Evolutionary conservation across 2,113 vertebrate species (phyloP).

Genomic region (Okapia johnstoni): DNA sequence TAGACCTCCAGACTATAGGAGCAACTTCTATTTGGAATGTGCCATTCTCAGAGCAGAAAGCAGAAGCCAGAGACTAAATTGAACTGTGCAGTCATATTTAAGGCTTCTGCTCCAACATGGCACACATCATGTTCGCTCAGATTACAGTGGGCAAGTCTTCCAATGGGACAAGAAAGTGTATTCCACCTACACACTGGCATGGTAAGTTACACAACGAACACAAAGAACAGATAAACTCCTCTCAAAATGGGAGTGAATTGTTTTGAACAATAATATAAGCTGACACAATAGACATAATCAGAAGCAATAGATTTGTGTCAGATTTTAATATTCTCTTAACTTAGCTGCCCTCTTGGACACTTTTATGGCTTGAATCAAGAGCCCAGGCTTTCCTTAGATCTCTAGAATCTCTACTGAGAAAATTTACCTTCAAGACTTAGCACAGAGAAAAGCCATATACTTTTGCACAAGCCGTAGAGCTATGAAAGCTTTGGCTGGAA

Average conservation of each 20-base stretch:
- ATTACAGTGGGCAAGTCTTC: background rate
- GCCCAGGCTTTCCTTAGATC: background rate
- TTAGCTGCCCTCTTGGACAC: background rate
- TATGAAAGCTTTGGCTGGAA: background rate
- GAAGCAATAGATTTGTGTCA: background rate
- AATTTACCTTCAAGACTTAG: background rate
- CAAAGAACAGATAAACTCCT: background rate
- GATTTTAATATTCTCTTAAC: background rate
- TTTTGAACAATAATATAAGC: background rate
- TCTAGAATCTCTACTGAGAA: background rate
- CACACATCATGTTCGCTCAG: background rate
- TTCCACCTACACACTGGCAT: background rate
- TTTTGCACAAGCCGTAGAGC: fast-evolving
- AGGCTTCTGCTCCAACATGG: background rate
- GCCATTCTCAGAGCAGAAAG: background rate
- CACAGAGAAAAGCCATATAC: background rate
- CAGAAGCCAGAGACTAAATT: background rate
- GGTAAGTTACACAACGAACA: background rate
- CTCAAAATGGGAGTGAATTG: background rate
- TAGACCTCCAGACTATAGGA: background rate
- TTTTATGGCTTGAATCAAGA: background rate
- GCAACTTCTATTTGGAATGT: background rate
- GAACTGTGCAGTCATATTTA: background rate
- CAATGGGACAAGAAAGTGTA: background rate
- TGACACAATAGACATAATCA: background rate